These are phyloP conservation scores for Drosophila formosana DNA, from an alignment of 2,888 invertebrate species.

Conservation along the genomic window DNA sequence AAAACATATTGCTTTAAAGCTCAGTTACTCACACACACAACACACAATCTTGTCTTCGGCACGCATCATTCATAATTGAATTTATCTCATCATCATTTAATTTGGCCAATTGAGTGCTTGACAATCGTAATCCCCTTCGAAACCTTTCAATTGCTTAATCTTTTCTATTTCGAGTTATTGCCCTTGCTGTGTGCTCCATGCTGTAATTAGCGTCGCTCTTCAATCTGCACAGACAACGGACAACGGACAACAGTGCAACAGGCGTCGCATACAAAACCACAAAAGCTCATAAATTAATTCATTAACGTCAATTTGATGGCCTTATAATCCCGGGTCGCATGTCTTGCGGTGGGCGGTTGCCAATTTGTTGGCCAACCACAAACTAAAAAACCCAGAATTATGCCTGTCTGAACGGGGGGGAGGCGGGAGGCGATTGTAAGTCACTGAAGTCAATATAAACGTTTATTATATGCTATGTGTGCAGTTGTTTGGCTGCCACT, in stretches of 20 bases:
- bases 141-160: slow-evolving; percentile 21
- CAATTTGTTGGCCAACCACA: slow-evolving; percentile 40
- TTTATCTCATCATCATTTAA: background rate
- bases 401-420: slow-evolving; percentile 23
- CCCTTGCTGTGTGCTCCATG: background rate
- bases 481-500: slow-evolving; percentile 78
- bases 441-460: slow-evolving; percentile 66
- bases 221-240: slow-evolving; percentile 22
- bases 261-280: slow-evolving; percentile 51
- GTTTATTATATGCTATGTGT: slow-evolving; percentile 75
- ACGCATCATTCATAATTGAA: background rate
- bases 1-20: too few relatives aligned
- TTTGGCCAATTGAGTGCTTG: slow-evolving; percentile 3
- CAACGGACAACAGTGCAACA: slow-evolving; percentile 35
- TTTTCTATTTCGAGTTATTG: slow-evolving; percentile 36
- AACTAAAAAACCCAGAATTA: slow-evolving; percentile 43
- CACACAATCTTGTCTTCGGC: background rate
- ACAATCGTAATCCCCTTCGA: slow-evolving; percentile 14
- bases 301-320: slow-evolving; percentile 78
- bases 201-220: slow-evolving; percentile 47
- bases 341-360: slow-evolving; percentile 45
- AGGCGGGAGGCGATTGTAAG: slow-evolving; percentile 28
- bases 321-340: slow-evolving; percentile 61
- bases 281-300: slow-evolving; percentile 79
- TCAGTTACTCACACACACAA: too few relatives aligned